These are phyloP conservation scores for Andrena camellia DNA, from an alignment of 2,888 invertebrate genomes.

Conservation along the genomic window DNA sequence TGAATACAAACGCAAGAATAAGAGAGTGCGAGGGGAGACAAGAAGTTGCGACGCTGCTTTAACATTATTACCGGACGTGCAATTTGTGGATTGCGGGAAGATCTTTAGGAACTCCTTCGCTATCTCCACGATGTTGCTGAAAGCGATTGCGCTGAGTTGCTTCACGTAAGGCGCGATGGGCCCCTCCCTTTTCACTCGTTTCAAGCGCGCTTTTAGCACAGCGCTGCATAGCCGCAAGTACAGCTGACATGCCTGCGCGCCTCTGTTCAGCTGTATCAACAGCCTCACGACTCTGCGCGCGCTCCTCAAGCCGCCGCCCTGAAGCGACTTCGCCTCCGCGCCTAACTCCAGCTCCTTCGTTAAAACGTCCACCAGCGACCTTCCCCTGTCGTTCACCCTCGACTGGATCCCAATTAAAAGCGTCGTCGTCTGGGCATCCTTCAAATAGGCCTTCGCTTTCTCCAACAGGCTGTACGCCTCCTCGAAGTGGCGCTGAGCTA, in stretches of 20 bases:
- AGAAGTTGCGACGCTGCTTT: too few species aligned
- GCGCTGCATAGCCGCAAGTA: constrained; percentile 93
- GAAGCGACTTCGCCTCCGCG: constrained; percentile 93
- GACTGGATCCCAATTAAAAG: constrained; percentile 86
- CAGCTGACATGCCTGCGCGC: constrained; percentile 92
- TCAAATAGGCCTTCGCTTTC: constrained; percentile 87
- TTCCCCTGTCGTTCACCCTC: constrained; percentile 87
- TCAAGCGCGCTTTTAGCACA: constrained; percentile 92
- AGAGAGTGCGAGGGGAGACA: background rate
- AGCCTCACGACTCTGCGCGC: constrained; percentile 93
- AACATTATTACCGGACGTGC: constrained; percentile 88
- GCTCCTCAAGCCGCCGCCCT: constrained; percentile 94
- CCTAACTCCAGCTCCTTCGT: constrained; percentile 95
- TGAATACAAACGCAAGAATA: constrained; percentile 73
- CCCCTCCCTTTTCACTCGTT: constrained; percentile 92
- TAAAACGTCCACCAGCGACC: constrained; percentile 93
- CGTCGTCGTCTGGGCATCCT: constrained; percentile 83
- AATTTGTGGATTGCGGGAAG: constrained; percentile 92
- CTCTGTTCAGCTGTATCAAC: constrained; percentile 91
- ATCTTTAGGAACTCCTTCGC: constrained; percentile 91
- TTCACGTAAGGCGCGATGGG: constrained; percentile 92
- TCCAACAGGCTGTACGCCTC: constrained; percentile 94
- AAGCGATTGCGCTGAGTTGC: constrained; percentile 93
- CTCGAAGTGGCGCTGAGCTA: constrained; percentile 98
- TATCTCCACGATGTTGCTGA: constrained; percentile 92